A percentile compares a stretch with the other conserved stretches of the same genome.
Evolutionary conservation across 2,113 vertebrate genomes (phyloP).

Genomic region (Halcyon malimbica): DNA sequence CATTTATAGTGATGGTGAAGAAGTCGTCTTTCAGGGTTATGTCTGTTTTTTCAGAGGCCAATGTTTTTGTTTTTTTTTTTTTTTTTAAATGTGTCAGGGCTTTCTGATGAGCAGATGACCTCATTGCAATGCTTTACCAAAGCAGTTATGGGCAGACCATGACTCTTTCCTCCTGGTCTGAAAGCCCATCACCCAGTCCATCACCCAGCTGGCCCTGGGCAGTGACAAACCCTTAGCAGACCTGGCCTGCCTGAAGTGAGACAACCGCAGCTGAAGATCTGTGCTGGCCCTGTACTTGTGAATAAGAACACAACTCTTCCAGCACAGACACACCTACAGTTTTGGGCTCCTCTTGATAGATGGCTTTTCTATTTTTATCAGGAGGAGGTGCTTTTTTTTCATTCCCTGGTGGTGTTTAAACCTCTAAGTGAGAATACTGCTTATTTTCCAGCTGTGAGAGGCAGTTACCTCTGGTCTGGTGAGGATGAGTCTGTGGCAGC

Average conservation of each 20-base stretch:
- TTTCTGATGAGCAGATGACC: not conserved
- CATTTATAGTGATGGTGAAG: not conserved
- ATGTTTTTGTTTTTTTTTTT: not conserved
- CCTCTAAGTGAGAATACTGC: not conserved
- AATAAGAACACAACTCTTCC: not conserved
- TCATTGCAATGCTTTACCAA: not conserved
- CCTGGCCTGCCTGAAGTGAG: not conserved
- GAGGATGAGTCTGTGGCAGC: not conserved
- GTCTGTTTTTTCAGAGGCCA: not conserved
- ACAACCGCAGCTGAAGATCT: not conserved
- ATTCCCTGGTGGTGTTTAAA: not conserved
- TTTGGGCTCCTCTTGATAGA: not conserved
- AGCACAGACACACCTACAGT: not conserved
- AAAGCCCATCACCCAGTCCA: not conserved
- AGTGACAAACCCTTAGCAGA: not conserved
- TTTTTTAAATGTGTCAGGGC: not conserved
- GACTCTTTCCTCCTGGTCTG: not conserved
- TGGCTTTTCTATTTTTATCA: not conserved
- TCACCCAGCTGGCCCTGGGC: not conserved
- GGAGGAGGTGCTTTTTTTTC: not conserved
- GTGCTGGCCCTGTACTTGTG: not conserved
- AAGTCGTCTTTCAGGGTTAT: not conserved
- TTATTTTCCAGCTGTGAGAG: not conserved
- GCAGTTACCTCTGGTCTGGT: not conserved
- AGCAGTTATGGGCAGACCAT: fast-evolving